Evolutionary conservation across 1,140 invertebrate genomes (phyloP), one percentile per base, ranked within the genome.

Genomic region (Battus philenor): DNA sequence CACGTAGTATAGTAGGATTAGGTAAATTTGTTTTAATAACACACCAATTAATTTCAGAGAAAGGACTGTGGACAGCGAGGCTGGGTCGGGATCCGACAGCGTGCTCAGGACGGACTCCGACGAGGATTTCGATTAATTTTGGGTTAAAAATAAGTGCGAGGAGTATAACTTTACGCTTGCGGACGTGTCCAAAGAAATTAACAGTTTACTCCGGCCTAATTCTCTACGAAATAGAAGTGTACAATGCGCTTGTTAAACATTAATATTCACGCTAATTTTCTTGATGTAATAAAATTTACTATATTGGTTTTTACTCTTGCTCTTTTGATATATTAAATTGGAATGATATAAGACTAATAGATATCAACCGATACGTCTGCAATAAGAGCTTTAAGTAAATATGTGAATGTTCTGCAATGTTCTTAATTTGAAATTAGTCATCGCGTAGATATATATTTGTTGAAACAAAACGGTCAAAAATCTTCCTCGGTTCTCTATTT

Each of bases 41-140:
- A n/a, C n/a, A n/a, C n/a, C n/a, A n/a, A n/a, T n/a, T n/a, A n/a
- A n/a, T n/a, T n/a, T 38, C 60, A 84, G 79, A 38, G 76, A 79
- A 53, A 54, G 68, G 30, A 64, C 65, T 26, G 63, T 74, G 38
- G 80, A 84, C 58, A 84, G 80, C 58, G 80, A 81, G 18, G 41
- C 65, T 0, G 80, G 73, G 15, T 80, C 80, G 1, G 70, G 67
- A 18, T 73, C 80, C 2, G 80, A 82, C 59, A 82, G 80, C 58
- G 76, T 78, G 2, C 54, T 82, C 27, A 78, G 75, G 54, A 82
- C 80, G 2, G 80, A 84, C 53, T 82, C 77, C 5, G 80, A 84
- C 45, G 80, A 84, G 54, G 78, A 84, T 55, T 84, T 84, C 45
- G 80, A 84, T 51, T 83, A 79, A 59, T 46, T 45, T 9, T 48